A percentile compares a stretch with the other conserved stretches of the same genome.
phyloP scores from a whole-genome alignment of 2,888 invertebrate species.

The Tipula unca region DNA sequence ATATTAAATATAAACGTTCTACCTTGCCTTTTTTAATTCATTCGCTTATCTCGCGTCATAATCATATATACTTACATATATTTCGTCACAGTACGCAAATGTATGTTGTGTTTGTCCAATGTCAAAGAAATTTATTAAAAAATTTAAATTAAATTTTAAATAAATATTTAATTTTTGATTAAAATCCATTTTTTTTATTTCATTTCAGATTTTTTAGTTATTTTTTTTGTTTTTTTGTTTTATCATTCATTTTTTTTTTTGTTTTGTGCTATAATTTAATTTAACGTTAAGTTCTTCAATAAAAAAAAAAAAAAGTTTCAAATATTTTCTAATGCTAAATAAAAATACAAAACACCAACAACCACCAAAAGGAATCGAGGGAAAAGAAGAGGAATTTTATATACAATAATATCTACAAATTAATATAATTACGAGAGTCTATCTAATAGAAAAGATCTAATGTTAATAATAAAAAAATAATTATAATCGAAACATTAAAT shows the following conservation, averaged over 20 bases:
- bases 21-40: not conserved
- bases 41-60: not conserved
- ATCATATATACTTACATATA: too few relatives aligned
- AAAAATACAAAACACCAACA: not conserved
- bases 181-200: not conserved
- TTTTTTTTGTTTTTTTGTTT: not conserved
- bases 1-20: not conserved
- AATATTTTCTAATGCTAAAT: not conserved
- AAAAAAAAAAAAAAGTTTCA: not conserved
- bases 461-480: not conserved
- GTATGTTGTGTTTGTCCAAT: not conserved
- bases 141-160: not conserved
- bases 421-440: not conserved
- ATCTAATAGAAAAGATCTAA: not conserved
- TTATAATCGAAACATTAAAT: not conserved
- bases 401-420: not conserved
- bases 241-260: not conserved
- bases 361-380: not conserved
- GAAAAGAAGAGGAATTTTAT: not conserved
- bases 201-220: not conserved
- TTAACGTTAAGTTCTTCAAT: not conserved
- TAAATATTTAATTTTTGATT: slow-evolving; percentile 3
- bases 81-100: not conserved
- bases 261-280: not conserved
- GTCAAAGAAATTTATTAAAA: not conserved